Conservation (phyloP, 2,113 vertebrate genomes). For the Crotalus helleri region DNA sequence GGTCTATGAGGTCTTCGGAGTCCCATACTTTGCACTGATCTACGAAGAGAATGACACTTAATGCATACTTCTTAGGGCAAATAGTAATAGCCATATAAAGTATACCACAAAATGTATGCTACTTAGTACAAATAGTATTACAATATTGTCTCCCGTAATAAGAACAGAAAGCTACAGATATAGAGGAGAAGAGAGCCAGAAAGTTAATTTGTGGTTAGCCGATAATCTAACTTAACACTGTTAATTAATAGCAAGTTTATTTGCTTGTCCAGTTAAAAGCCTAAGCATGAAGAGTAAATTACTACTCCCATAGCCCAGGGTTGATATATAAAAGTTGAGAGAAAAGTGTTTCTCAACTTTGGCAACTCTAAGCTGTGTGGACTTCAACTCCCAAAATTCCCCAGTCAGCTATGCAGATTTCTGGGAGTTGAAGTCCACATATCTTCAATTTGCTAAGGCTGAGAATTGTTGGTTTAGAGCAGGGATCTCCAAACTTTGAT, state of each 20-base stretch:
- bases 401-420: no score
- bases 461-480: no score
- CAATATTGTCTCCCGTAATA: neutral
- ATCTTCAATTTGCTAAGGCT: no score
- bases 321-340: neutral
- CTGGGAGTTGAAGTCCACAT: no score
- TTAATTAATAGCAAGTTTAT: neutral
- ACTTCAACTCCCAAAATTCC: no score
- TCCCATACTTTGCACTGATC: constrained; percentile 70
- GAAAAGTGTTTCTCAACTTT: no score
- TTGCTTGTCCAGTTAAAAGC: neutral
- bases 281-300: neutral
- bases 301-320: neutral
- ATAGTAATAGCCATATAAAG: neutral
- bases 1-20: constrained; percentile 79
- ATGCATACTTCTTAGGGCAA: neutral
- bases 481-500: neutral
- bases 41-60: neutral
- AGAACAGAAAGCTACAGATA: neutral
- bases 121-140: neutral
- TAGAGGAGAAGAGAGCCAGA: neutral
- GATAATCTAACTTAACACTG: neutral
- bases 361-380: no score
- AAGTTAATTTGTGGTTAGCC: neutral
- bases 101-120: neutral